Evolutionary conservation across 2,888 invertebrate species (phyloP).

Genomic region (Exephanes ischioxanthus): DNA sequence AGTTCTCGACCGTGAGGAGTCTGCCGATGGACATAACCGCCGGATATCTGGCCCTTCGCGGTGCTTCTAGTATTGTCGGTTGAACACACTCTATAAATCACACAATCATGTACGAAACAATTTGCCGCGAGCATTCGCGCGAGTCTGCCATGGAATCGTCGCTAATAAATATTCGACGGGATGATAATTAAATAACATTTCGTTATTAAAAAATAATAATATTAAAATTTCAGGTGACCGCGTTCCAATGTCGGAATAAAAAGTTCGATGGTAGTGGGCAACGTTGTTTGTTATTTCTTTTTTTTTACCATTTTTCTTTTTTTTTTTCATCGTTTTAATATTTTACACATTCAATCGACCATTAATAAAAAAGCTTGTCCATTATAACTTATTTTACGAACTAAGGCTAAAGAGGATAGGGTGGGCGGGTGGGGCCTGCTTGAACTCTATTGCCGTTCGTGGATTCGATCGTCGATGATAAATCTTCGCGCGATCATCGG

Average conservation of each 20-base stretch:
- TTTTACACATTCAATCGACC: conserved; percentile 80
- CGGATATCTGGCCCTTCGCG: conserved; percentile 94
- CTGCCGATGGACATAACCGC: conserved; percentile 97
- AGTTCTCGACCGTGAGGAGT: conserved; percentile 93
- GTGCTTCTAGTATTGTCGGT: conserved; percentile 92
- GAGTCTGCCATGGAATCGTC: neutral
- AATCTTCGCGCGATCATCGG: conserved; percentile 36
- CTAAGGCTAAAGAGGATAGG: conserved; percentile 76
- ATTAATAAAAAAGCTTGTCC: conserved; percentile 80
- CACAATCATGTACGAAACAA: neutral
- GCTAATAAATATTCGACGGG: neutral
- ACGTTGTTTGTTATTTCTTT: conserved; percentile 41
- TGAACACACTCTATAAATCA: conserved; percentile 79
- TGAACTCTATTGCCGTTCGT: conserved; percentile 73
- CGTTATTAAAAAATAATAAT: neutral
- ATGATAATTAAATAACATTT: conserved; percentile 1
- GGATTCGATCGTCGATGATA: conserved; percentile 42
- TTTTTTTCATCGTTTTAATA: conserved; percentile 73
- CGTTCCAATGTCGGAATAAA: conserved; percentile 50
- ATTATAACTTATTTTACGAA: conserved; percentile 81
- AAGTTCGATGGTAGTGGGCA: conserved; percentile 17
- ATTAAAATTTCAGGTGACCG: conserved; percentile 18
- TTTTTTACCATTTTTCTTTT: conserved; percentile 56
- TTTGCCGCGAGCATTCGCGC: conserved; percentile 3
- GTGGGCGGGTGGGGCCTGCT: conserved; percentile 63